Conservation (phyloP, 2,797 vertebrate species). For the Phaenicophaeus curvirostris region DNA sequence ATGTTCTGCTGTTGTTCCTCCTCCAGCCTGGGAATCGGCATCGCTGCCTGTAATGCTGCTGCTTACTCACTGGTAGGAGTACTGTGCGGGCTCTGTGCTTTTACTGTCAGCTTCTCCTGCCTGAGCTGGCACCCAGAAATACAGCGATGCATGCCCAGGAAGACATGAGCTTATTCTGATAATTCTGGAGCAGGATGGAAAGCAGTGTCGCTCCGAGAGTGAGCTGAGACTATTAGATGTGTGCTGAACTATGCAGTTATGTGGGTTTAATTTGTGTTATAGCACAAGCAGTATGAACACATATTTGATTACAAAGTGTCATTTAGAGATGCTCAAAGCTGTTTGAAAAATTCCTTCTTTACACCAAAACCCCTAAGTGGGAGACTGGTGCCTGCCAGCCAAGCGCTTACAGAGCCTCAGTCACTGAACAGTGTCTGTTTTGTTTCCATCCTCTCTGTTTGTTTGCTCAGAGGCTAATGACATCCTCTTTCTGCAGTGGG, state of each 20-base stretch:
- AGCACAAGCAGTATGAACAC: neutral
- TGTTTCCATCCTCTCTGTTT: neutral
- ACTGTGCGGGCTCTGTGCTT: neutral
- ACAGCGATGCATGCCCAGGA: accelerated
- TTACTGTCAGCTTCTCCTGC: neutral
- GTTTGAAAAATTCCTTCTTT: neutral
- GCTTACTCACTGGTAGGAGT: neutral
- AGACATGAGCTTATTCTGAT: accelerated
- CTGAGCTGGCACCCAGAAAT: neutral
- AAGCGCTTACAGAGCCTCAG: neutral
- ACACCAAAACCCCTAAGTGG: accelerated
- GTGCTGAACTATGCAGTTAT: neutral
- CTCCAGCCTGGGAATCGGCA: neutral
- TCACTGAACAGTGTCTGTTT: neutral
- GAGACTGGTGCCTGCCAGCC: neutral
- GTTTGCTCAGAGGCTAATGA: neutral
- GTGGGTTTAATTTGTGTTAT: neutral
- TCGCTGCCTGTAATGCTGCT: neutral
- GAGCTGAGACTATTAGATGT: neutral
- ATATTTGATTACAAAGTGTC: neutral
- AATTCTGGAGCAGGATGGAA: neutral
- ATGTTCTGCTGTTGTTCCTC: neutral
- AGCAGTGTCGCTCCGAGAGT: neutral
- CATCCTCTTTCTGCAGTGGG: neutral
- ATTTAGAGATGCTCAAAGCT: neutral